Evolutionary conservation across 2,888 invertebrate genomes (phyloP).

Genomic region (Vanessa cardui): DNA sequence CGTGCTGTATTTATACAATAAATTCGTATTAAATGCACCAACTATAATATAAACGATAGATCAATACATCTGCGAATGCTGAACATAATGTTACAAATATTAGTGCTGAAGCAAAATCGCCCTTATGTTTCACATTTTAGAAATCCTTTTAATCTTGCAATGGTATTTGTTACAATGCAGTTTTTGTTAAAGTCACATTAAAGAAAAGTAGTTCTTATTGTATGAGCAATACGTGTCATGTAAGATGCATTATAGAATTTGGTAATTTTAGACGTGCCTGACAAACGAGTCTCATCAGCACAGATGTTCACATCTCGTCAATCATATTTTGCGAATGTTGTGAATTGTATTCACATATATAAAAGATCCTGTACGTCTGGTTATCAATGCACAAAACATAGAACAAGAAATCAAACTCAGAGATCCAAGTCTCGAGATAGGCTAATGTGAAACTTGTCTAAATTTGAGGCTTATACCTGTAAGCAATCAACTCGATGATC

Average conservation of each 20-base stretch:
- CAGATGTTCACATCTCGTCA: slow-evolving; percentile 24
- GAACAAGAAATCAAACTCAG: too few species aligned
- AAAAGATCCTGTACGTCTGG: too few species aligned
- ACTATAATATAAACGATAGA: slow-evolving; percentile 27
- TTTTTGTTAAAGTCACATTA: not conserved
- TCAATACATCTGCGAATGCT: slow-evolving; percentile 37
- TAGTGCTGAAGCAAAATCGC: slow-evolving; percentile 4
- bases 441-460: too few species aligned
- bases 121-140: not conserved
- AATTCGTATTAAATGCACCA: slow-evolving; percentile 10
- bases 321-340: slow-evolving; percentile 16
- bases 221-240: not conserved
- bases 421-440: too few species aligned
- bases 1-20: slow-evolving; percentile 5
- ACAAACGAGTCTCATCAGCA: slow-evolving; percentile 16
- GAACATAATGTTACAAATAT: slow-evolving; percentile 16
- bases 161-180: not conserved
- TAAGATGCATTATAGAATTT: not conserved
- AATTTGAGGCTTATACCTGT: too few species aligned
- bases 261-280: not conserved
- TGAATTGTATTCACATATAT: not conserved
- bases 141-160: slow-evolving; percentile 2
- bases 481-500: too few species aligned
- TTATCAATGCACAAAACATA: too few species aligned
- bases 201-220: not conserved